These are phyloP conservation scores for Hermaeophaga mercurialis DNA, from an alignment of 2,888 invertebrate genomes.

Conservation along the genomic window DNA sequence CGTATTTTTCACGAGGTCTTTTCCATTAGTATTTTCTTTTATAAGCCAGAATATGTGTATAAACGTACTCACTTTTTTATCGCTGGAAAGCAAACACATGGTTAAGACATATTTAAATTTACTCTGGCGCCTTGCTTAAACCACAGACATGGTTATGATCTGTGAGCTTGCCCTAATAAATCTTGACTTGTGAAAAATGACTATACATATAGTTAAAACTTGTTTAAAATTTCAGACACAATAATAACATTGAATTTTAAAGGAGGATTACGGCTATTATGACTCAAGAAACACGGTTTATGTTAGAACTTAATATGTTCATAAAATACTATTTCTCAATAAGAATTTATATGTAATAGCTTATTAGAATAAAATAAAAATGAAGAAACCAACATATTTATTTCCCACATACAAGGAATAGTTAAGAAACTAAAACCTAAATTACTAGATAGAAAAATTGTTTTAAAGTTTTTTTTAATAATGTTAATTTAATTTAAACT, in stretches of 20 bases:
- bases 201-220: background rate
- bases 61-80: conserved; percentile 19
- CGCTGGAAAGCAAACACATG: conserved; percentile 35
- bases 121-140: conserved; percentile 34
- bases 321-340: too few relatives aligned
- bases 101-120: conserved; percentile 36
- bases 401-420: too few relatives aligned
- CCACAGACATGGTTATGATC: conserved; percentile 22
- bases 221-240: background rate
- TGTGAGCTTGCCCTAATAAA: conserved; percentile 16
- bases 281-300: too few relatives aligned
- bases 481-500: too few relatives aligned
- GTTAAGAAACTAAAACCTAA: too few relatives aligned
- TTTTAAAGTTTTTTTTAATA: too few relatives aligned
- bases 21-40: conserved; percentile 9
- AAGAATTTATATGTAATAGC: too few relatives aligned
- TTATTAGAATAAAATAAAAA: too few relatives aligned
- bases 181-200: background rate
- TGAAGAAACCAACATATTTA: too few relatives aligned
- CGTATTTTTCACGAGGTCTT: conserved; percentile 8
- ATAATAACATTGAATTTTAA: background rate
- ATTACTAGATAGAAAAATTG: too few relatives aligned
- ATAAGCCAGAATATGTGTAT: conserved; percentile 9
- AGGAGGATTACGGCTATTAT: background rate
- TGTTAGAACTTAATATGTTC: too few relatives aligned